Percentiles rank a stretch among this genome's conserved stretches.
These are phyloP conservation scores for Leptothorax acervorum DNA, from an alignment of 2,888 invertebrate species.

Conservation along the genomic window DNA sequence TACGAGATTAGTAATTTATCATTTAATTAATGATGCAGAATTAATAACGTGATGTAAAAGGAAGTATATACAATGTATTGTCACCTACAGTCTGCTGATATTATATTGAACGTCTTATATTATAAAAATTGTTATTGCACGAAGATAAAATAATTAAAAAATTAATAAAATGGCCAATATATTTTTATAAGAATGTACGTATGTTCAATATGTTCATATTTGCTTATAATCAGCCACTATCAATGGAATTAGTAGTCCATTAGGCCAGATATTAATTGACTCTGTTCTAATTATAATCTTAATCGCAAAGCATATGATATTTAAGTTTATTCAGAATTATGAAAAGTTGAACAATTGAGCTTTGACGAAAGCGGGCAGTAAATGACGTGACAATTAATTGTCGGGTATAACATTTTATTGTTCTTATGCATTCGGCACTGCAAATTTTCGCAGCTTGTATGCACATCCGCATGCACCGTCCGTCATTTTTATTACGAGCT, in stretches of 20 bases:
- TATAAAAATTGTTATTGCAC: neutral
- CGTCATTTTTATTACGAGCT: conserved; percentile 18
- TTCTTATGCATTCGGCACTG: neutral
- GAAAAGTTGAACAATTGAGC: neutral
- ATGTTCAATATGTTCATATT: too few relatives aligned
- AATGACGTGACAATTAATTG: neutral
- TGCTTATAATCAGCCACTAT: neutral
- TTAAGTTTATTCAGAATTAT: neutral
- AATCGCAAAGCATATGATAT: neutral
- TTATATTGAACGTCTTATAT: neutral
- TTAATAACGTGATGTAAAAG: neutral
- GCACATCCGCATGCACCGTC: neutral
- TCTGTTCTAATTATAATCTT: neutral
- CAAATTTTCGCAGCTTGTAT: neutral
- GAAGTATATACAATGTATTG: neutral
- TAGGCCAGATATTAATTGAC: neutral
- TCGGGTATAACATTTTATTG: neutral
- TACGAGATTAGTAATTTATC: neutral
- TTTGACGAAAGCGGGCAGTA: neutral
- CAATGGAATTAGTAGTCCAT: neutral
- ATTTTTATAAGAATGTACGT: neutral
- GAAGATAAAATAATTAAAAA: neutral
- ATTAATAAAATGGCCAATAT: neutral
- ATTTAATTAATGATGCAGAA: conserved; percentile 17
- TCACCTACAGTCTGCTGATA: neutral